Base-by-base conservation (phyloP, 2,888 invertebrate genomes). In the Pilophorus perplexus region DNA sequence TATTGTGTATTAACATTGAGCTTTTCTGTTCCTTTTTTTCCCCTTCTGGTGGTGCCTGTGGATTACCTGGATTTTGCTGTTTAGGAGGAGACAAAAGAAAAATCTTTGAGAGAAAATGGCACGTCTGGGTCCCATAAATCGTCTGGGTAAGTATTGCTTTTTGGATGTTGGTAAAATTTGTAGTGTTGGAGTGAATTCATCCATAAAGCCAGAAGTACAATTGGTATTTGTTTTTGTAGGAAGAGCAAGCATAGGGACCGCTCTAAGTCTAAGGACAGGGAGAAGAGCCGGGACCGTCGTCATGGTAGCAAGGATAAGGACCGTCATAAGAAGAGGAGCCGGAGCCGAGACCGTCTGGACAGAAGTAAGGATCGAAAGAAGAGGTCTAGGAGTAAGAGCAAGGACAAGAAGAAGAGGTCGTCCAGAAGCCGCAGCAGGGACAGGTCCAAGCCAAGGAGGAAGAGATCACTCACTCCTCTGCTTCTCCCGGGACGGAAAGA, bases 61-160 rank as follows among this genome's bases (percentile, higher is more conserved):
- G 71, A 70, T 71, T 71, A 71, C 71, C 71, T 70, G 67, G 69
- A n/a, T 71, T 72, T 71, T 72, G 72, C 72, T 72, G 72, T 75
- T 80, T 79, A 80, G 80, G 80, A 80, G 74, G 80, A 80, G 73
- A 74, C 74, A 71, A 76, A 77, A 68, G 71, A 71, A 59, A 71
- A 69, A 28, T 64, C 67, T 23, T 66, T 69, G 22, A 73, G 72
- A 60, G 86, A 83, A 75, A 83, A 87, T 76, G 83, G 83, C 57
- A 67, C 72, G 14, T 72, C 72, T 28, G 64, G 67, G 57, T 73
- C 84, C 83, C 76, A 79, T 69, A 80, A 78, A 71, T 79, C 79
- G 71, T 80, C 82, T 68, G 80, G 82, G 83, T 83, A 38, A 28
- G 50, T 37, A 20, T 3, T 64, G n/a, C n/a, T n/a, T 23, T 37